These are phyloP conservation scores for Pheosia gnoma DNA, from an alignment of 2,888 invertebrate species.

Conservation along the genomic window DNA sequence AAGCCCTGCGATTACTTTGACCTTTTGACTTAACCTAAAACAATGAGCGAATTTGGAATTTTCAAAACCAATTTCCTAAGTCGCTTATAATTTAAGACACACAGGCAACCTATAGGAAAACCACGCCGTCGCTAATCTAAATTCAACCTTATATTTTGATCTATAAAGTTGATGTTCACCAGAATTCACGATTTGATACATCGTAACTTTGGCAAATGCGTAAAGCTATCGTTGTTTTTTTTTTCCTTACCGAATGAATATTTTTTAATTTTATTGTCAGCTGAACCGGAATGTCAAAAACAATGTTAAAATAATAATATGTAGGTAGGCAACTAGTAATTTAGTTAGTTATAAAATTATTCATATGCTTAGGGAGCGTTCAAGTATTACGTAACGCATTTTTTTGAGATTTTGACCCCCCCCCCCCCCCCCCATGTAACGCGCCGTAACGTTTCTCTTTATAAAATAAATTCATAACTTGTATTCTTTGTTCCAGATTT, in stretches of 20 bases:
- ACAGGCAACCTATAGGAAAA: slow-evolving; percentile 51
- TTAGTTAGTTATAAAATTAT: too few species aligned
- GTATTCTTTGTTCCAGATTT: slow-evolving; percentile 52
- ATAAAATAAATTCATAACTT: neutral
- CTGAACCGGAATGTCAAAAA: slow-evolving; percentile 29
- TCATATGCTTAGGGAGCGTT: too few species aligned
- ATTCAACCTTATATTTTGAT: slow-evolving; percentile 44
- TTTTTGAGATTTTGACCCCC: too few species aligned
- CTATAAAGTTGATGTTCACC: slow-evolving; percentile 45
- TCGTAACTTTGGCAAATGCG: slow-evolving; percentile 50
- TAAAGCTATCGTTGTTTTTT: slow-evolving; percentile 41
- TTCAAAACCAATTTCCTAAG: neutral
- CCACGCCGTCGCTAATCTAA: slow-evolving; percentile 44
- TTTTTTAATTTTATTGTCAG: slow-evolving; percentile 54
- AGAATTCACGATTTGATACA: slow-evolving; percentile 24
- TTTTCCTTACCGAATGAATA: slow-evolving; percentile 50
- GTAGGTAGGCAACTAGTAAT: too few species aligned
- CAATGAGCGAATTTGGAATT: slow-evolving; percentile 3
- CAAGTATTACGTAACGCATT: too few species aligned
- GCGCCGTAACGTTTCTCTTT: too few species aligned
- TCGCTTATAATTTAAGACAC: slow-evolving; percentile 47
- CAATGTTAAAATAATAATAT: slow-evolving; percentile 6
- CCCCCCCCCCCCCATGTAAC: too few species aligned
- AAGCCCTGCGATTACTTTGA: too few species aligned
- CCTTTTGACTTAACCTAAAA: neutral